Conservation (phyloP, 2,888 invertebrate genomes). For the Atethmia centrago region DNA sequence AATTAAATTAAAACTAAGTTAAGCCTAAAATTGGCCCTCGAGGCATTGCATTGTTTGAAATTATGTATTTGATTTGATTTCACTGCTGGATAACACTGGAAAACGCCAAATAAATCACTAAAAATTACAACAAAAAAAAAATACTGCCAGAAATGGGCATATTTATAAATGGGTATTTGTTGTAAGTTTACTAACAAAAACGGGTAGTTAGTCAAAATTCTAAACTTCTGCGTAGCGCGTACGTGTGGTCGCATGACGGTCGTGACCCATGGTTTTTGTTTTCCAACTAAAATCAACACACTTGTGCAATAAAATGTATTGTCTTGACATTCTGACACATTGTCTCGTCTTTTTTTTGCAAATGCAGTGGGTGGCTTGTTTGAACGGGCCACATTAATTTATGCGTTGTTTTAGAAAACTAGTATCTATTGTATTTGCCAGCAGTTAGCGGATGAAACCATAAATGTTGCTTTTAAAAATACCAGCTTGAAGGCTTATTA, state of each 20-base stretch:
- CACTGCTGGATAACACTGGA: neutral
- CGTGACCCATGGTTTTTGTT: constrained; percentile 71
- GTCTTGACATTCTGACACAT: constrained; percentile 70
- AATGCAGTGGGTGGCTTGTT: constrained; percentile 60
- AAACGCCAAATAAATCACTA: neutral
- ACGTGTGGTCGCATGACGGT: constrained; percentile 77
- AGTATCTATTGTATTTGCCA: constrained; percentile 52
- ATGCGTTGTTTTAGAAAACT: constrained; percentile 52
- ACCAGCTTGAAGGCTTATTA: constrained; percentile 15
- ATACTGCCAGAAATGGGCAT: too few species aligned
- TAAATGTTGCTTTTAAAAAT: constrained; percentile 45
- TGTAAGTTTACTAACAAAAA: constrained; percentile 61
- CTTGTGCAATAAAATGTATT: constrained; percentile 71
- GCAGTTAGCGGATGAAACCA: neutral
- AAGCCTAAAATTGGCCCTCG: too few species aligned
- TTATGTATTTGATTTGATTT: too few species aligned
- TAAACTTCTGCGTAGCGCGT: constrained; percentile 64
- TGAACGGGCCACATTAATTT: constrained; percentile 44
- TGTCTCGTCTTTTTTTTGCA: constrained; percentile 64
- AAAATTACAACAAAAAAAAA: neutral
- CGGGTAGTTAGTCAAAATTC: constrained; percentile 34
- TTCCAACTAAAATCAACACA: constrained; percentile 79
- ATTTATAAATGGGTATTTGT: too few species aligned
- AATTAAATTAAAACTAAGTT: too few species aligned
- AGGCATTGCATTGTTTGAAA: too few species aligned